Conservation (phyloP, 64 coral and sea anemone species). For the Stichodactyla helianthus region DNA sequence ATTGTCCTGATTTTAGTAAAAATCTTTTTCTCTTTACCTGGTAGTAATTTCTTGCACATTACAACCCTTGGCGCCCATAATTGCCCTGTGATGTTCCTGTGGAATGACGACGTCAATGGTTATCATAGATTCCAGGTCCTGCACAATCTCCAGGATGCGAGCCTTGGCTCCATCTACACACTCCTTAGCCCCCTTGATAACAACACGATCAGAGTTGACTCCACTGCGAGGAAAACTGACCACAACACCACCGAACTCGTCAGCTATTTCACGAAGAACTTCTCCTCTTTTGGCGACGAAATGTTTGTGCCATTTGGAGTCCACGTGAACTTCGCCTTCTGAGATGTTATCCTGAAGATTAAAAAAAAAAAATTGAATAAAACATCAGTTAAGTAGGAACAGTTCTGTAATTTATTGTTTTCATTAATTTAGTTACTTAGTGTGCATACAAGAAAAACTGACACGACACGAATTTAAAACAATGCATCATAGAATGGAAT, state of each 20-base stretch:
- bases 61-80: conserved; percentile 89
- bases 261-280: conserved; percentile 74
- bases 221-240: conserved; percentile 92
- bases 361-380: neutral
- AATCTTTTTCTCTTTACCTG: neutral
- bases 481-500: no score
- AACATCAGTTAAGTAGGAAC: no score
- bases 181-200: conserved; percentile 92
- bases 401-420: no score
- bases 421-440: no score
- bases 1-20: no score
- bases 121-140: conserved; percentile 84
- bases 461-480: no score
- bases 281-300: conserved; percentile 92
- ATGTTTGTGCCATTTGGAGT: conserved; percentile 91
- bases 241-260: conserved; percentile 83
- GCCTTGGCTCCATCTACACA: conserved; percentile 94
- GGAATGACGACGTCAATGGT: conserved; percentile 75
- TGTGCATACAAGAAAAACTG: no score
- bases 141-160: conserved; percentile 86
- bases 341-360: conserved; percentile 83
- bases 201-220: conserved; percentile 79
- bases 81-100: conserved; percentile 81
- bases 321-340: conserved; percentile 88
- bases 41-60: conserved; percentile 90